A percentile compares a stretch with the other conserved stretches of the same genome.
phyloP scores from a whole-genome alignment of 2,888 invertebrate genomes.

The Polylopha cassiicola region DNA sequence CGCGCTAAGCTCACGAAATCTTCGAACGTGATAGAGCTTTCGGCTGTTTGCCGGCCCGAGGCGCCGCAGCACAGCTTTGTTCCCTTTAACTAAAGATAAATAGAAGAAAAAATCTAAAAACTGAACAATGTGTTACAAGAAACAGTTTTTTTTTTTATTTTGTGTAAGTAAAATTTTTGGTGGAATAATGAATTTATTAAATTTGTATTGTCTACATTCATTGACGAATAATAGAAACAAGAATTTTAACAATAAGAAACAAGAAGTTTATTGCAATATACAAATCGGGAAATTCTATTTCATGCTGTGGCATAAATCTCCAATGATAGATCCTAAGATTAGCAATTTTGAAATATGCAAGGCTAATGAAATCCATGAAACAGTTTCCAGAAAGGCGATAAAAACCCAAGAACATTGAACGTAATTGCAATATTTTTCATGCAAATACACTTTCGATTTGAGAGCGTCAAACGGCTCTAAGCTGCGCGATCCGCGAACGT shows the following conservation, averaged over 20 bases:
- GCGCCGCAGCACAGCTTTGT: constrained; percentile 30
- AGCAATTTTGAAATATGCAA: background rate
- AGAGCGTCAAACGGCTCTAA: constrained; percentile 29
- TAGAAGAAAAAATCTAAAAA: background rate
- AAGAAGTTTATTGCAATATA: too few species aligned
- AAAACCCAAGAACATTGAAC: constrained; percentile 8
- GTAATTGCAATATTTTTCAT: constrained; percentile 30
- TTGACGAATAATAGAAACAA: too few species aligned
- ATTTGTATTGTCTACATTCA: too few species aligned
- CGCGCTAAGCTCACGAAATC: constrained; percentile 52
- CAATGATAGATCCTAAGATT: too few species aligned
- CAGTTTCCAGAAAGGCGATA: constrained; percentile 4
- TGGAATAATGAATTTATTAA: too few species aligned
- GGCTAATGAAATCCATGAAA: constrained; percentile 3
- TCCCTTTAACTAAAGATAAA: constrained; percentile 4
- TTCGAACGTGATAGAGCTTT: constrained; percentile 48
- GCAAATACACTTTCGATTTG: constrained; percentile 32
- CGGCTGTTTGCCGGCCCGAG: constrained; percentile 38
- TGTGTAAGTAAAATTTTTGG: too few species aligned
- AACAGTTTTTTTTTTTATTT: constrained; percentile 2
- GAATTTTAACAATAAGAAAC: too few species aligned
- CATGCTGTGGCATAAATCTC: too few species aligned
- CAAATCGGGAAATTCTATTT: too few species aligned
- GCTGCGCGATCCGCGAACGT: constrained; percentile 33
- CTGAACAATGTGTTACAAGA: constrained; percentile 6